Conservation (phyloP, 1,140 invertebrate species). For the Marisa cornuarietis region DNA sequence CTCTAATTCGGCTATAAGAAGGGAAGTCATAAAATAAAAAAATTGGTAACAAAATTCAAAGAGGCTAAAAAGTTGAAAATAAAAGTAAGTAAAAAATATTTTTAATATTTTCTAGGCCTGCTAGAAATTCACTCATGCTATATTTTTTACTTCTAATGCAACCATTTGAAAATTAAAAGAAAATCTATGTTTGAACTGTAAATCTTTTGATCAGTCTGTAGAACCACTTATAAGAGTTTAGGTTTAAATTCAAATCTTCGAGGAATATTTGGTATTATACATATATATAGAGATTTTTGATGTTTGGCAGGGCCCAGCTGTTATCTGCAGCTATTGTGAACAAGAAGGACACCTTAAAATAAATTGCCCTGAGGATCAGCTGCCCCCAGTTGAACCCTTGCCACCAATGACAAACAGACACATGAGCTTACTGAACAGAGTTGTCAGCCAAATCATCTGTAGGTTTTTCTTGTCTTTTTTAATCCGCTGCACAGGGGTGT, state of each 20-base stretch:
- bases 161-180: too few species aligned
- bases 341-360: constrained; percentile 69
- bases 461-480: not conserved
- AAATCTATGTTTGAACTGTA: not conserved
- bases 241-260: not conserved
- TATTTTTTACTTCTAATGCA: too few species aligned
- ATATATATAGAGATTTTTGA: not conserved
- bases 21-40: too few species aligned
- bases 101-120: too few species aligned
- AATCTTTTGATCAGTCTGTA: too few species aligned
- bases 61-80: too few species aligned
- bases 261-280: not conserved
- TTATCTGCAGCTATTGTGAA: constrained; percentile 69
- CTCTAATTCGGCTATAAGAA: too few species aligned
- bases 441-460: constrained; percentile 12
- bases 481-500: too few species aligned
- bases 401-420: constrained; percentile 57
- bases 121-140: too few species aligned
- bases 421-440: constrained; percentile 34
- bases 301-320: constrained; percentile 61
- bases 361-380: constrained; percentile 69
- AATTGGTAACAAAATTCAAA: too few species aligned
- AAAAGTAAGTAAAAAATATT: too few species aligned
- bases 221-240: not conserved
- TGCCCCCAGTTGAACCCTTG: constrained; percentile 65